Evolutionary conservation across 2,113 vertebrate genomes (phyloP), one percentile per base, ranked within the genome.

Genomic region (Paracanthobrama guichenoti): DNA sequence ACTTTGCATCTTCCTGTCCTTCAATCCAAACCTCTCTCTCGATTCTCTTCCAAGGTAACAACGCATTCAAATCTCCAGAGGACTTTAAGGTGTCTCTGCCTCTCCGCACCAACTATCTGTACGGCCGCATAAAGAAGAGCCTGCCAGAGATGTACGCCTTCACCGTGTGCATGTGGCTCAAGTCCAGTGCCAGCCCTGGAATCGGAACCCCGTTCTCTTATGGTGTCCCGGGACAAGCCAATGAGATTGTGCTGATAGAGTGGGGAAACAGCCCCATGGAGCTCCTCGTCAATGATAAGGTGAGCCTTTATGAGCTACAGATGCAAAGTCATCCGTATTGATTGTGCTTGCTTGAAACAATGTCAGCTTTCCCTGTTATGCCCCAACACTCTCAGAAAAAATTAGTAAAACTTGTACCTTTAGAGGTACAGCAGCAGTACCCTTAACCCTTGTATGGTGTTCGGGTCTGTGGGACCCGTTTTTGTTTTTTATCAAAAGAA

Each of bases 231-330:
- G 97, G 97, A 35, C 98, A 99, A 89, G 96, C 98, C 87, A 99
- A 99, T 10, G 98, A 99, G 93, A 98, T 99, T 0, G 98, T 99
- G 84, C 95, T 99, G 64, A 99, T 99, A 7, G 98, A 99, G 39
- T 99, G 98, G 98, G 98, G 97, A 0, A 98, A 97, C 90, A 99
- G 99, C 89, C 97, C 98, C 77, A 98, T 99, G 0, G 98, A 99
- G 79, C 95, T 99, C 6, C 94, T 99, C 1, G 96, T 99, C 85
- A 99, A 99, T 0, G 98, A 99, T 79, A 99, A 99, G 96, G 98
- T 99, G 88, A 44, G 88, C 13, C 59, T 48, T 83, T 3, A 28
- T 75, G n/a, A 46, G n/a, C 18, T 39, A 11, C 66, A 20, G 64
- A 55, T 55, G 53, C 16, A 39, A 67, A 67, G 64, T 18, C 11